phyloP scores from a whole-genome alignment of 23 tunicate genomes.

The Phallusia fumigata region DNA sequence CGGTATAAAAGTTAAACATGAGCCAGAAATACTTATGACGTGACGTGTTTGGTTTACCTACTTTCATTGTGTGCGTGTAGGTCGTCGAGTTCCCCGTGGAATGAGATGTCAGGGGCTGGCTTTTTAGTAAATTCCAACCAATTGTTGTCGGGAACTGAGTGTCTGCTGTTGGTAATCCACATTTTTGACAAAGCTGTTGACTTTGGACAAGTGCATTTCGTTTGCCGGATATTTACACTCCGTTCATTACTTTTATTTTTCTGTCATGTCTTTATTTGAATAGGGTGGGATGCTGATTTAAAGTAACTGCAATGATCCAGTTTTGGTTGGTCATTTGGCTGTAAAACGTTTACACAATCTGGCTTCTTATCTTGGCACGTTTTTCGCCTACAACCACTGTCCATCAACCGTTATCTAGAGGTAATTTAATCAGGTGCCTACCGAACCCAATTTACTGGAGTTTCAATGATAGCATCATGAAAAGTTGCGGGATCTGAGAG shows the following conservation, averaged over 20 bases:
- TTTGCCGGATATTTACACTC: too few relatives aligned
- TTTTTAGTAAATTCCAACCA: not conserved
- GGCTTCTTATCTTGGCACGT: not conserved
- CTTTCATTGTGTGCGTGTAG: not conserved
- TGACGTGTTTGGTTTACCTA: constrained; percentile 12
- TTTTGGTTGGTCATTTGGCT: too few relatives aligned
- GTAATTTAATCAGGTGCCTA: not conserved
- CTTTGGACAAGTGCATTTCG: too few relatives aligned
- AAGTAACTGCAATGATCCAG: too few relatives aligned
- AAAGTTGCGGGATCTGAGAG: not conserved
- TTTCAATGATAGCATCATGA: not conserved
- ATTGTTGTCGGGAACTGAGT: not conserved
- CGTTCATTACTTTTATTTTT: too few relatives aligned
- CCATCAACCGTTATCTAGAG: too few relatives aligned
- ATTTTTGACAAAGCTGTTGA: too few relatives aligned
- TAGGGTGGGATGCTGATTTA: too few relatives aligned
- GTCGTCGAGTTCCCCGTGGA: not conserved
- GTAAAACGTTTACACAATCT: not conserved
- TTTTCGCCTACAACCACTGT: not conserved
- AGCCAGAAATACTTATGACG: constrained; percentile 1
- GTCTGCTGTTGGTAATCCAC: not conserved
- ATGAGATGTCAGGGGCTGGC: not conserved
- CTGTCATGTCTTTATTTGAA: too few relatives aligned
- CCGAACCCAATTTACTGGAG: not conserved
- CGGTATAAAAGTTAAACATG: not conserved